Percentiles rank a stretch among this genome's conserved stretches.
Conservation (phyloP, 2,888 invertebrate species). For the Cosmopolites sordidus region DNA sequence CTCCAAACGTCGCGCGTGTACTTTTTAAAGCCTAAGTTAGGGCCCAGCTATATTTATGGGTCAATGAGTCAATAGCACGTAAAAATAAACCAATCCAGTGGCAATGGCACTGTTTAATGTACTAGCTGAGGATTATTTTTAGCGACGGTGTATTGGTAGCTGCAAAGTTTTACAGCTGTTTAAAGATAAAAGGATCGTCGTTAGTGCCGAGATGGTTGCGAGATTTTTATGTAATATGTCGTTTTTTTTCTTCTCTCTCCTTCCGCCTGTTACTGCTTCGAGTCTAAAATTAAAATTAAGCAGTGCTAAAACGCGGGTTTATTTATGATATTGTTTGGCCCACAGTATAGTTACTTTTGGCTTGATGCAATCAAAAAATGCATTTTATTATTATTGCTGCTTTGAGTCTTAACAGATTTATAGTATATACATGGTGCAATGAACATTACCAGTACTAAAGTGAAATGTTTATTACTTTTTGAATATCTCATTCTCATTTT, state of each 20-base stretch:
- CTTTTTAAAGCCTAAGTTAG: conserved; percentile 2
- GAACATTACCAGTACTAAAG: too few relatives aligned
- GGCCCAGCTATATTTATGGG: conserved; percentile 20
- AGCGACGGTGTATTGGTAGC: conserved; percentile 10
- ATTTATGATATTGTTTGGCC: too few relatives aligned
- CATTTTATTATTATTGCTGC: background rate
- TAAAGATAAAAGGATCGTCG: conserved; percentile 14
- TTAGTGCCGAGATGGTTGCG: conserved; percentile 2
- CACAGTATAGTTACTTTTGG: background rate
- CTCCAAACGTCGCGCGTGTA: background rate
- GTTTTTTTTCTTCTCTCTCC: conserved; percentile 1
- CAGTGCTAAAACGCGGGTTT: too few relatives aligned
- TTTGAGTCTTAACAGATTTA: conserved; percentile 1
- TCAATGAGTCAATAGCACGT: conserved; percentile 24
- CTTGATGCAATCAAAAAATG: background rate
- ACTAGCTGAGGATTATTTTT: conserved; percentile 24
- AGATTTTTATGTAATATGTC: conserved; percentile 9
- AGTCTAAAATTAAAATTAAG: too few relatives aligned
- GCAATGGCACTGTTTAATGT: conserved; percentile 27
- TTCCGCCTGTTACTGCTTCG: too few relatives aligned
- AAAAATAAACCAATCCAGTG: conserved; percentile 24
- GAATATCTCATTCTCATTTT: too few relatives aligned
- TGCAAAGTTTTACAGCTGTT: conserved; percentile 15
- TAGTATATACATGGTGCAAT: too few relatives aligned
- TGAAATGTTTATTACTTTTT: too few relatives aligned